phyloP scores from a whole-genome alignment of 1,140 invertebrate species.

The Micrasema minimum region DNA sequence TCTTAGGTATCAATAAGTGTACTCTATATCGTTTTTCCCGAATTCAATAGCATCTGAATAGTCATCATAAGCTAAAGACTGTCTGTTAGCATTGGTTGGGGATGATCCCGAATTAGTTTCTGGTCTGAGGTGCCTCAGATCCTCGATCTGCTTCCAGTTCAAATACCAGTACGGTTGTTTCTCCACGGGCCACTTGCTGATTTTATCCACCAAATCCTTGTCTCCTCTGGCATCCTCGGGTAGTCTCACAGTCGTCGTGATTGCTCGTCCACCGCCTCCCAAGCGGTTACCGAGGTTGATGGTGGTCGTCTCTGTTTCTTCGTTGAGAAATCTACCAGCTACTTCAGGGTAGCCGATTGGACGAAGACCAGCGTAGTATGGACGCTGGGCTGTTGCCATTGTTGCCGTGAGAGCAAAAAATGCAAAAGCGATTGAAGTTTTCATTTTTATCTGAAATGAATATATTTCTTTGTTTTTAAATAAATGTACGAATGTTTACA shows the following conservation, averaged over 20 bases:
- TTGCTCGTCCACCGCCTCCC: constrained; percentile 45
- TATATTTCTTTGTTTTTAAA: too few relatives aligned
- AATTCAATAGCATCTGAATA: too few relatives aligned
- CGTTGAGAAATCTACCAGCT: constrained; percentile 54
- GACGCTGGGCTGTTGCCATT: constrained; percentile 54
- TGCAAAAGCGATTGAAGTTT: constrained; percentile 43
- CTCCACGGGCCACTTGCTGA: constrained; percentile 57
- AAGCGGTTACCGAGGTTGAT: constrained; percentile 54
- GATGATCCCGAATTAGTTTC: too few relatives aligned
- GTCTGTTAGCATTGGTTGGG: too few relatives aligned
- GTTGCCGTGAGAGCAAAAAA: constrained; percentile 38
- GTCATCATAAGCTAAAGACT: too few relatives aligned
- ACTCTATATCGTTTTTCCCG: too few relatives aligned
- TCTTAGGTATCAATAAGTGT: too few relatives aligned
- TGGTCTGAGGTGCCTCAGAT: constrained; percentile 50
- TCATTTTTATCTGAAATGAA: constrained; percentile 32
- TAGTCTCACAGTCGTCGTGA: constrained; percentile 54
- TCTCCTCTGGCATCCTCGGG: constrained; percentile 57
- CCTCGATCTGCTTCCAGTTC: constrained; percentile 60
- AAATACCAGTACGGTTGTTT: constrained; percentile 62
- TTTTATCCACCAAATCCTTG: constrained; percentile 55
- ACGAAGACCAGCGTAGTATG: constrained; percentile 55
- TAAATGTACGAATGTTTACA: too few relatives aligned
- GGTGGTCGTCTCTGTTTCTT: constrained; percentile 32
- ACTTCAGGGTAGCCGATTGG: constrained; percentile 56